Percentiles rank a stretch among this genome's conserved stretches.
phyloP scores from a whole-genome alignment of 1,140 invertebrate genomes.

The Onthophagus taurus region DNA sequence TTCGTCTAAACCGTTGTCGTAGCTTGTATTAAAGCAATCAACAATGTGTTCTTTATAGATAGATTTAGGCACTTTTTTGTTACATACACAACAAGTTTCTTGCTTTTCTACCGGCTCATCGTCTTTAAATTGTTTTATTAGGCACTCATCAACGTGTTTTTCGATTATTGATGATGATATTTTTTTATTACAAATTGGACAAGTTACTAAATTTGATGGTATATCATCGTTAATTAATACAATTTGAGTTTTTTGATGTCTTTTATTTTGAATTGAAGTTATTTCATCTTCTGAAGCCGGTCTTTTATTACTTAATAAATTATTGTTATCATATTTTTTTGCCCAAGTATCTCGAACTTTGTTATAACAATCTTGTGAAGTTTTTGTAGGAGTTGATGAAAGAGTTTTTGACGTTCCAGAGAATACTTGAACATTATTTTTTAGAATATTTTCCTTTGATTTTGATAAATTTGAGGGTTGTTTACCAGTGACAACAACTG shows the following conservation, averaged over 20 bases:
- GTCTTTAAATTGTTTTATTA: slow-evolving; percentile 25
- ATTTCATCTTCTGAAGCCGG: slow-evolving; percentile 2
- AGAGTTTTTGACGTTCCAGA: not conserved
- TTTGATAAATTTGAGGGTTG: slow-evolving; percentile 13
- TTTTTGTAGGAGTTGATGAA: not conserved
- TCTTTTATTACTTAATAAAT: not conserved
- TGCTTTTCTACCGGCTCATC: slow-evolving; percentile 16
- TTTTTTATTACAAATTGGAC: slow-evolving; percentile 51
- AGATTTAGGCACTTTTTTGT: slow-evolving; percentile 25
- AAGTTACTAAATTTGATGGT: slow-evolving; percentile 29
- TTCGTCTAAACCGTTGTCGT: slow-evolving; percentile 15
- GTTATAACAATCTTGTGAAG: slow-evolving; percentile 18
- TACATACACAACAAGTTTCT: slow-evolving; percentile 34
- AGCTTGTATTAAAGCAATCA: slow-evolving; percentile 30
- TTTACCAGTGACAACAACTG: slow-evolving; percentile 34
- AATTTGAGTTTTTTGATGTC: slow-evolving; percentile 13
- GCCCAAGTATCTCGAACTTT: slow-evolving; percentile 44
- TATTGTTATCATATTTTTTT: slow-evolving; percentile 35
- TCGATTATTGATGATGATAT: slow-evolving; percentile 40
- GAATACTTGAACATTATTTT: slow-evolving; percentile 10
- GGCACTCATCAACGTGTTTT: slow-evolving; percentile 52
- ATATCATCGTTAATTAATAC: slow-evolving; percentile 12
- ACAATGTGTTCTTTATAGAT: slow-evolving; percentile 39
- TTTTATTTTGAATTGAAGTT: slow-evolving; percentile 7
- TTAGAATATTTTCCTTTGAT: slow-evolving; percentile 25